A percentile compares a stretch with the other conserved stretches of the same genome.
These are phyloP conservation scores for Gandaritis pyraliata DNA, from an alignment of 2,888 invertebrate genomes.

Conservation along the genomic window DNA sequence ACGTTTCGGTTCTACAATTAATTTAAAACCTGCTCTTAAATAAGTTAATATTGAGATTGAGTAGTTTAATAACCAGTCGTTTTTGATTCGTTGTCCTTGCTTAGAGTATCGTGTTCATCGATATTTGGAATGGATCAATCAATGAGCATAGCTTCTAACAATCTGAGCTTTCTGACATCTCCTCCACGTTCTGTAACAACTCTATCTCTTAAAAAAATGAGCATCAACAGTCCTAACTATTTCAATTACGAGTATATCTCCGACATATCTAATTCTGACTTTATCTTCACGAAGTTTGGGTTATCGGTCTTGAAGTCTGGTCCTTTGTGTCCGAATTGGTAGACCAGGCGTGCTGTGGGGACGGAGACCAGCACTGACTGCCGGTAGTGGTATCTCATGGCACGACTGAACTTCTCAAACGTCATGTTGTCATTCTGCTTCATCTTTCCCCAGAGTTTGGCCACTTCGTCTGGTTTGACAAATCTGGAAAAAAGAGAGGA, in stretches of 20 bases:
- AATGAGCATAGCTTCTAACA: conserved; percentile 3
- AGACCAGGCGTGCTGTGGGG: conserved; percentile 89
- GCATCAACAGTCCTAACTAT: conserved; percentile 43
- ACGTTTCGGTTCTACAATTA: conserved; percentile 4
- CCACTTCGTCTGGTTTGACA: conserved; percentile 93
- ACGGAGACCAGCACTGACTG: conserved; percentile 90
- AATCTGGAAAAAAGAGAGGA: conserved; percentile 83
- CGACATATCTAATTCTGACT: conserved; percentile 64
- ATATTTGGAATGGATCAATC: conserved; percentile 12
- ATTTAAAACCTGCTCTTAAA: background rate
- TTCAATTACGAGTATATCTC: conserved; percentile 68
- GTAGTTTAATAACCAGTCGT: background rate
- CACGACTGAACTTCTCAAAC: conserved; percentile 95
- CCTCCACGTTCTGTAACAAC: conserved; percentile 42
- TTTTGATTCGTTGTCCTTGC: conserved; percentile 1
- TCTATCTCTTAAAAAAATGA: conserved; percentile 45
- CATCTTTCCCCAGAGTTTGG: conserved; percentile 93
- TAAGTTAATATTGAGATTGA: background rate
- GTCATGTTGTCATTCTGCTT: conserved; percentile 96
- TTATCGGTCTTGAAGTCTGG: conserved; percentile 89
- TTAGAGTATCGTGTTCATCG: conserved; percentile 2
- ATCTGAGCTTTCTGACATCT: conserved; percentile 13
- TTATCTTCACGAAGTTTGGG: conserved; percentile 79
- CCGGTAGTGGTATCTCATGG: conserved; percentile 94
- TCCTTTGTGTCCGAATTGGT: conserved; percentile 92